These are phyloP conservation scores for Tympanuchus pallidicinctus DNA, from an alignment of 2,113 vertebrate species.

Conservation along the genomic window DNA sequence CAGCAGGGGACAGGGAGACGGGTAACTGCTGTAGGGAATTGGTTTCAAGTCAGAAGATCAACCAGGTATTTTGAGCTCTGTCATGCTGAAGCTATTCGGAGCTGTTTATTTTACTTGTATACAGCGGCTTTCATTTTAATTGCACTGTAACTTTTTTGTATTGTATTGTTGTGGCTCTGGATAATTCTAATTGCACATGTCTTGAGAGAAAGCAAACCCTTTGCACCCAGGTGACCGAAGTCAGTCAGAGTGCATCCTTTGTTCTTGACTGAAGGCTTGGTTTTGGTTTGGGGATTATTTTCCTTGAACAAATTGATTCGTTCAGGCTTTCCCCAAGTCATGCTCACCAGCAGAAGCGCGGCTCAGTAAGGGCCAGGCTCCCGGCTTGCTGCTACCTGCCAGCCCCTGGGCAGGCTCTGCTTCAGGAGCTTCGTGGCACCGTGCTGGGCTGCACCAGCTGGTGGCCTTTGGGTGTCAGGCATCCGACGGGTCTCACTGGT, in stretches of 20 bases:
- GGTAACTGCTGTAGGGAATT: slow-evolving; percentile 60
- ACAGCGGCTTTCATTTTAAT: slow-evolving; percentile 62
- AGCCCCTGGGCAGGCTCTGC: not conserved
- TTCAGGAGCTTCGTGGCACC: not conserved
- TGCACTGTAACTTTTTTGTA: slow-evolving; percentile 37
- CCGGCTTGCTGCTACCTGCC: not conserved
- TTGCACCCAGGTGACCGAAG: slow-evolving; percentile 23
- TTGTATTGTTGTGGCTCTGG: slow-evolving; percentile 34
- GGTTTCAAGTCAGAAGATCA: slow-evolving; percentile 67
- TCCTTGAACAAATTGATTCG: slow-evolving; percentile 30
- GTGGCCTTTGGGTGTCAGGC: not conserved
- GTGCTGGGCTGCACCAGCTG: not conserved
- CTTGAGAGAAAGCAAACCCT: not conserved
- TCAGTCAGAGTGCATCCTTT: slow-evolving; percentile 32
- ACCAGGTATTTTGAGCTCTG: slow-evolving; percentile 56
- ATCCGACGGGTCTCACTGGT: not conserved
- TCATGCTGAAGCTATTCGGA: slow-evolving; percentile 35
- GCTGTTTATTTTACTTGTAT: slow-evolving; percentile 57
- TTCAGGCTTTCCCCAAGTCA: not conserved
- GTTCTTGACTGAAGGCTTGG: not conserved
- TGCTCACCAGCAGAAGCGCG: not conserved
- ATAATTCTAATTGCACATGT: not conserved
- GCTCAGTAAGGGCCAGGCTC: not conserved
- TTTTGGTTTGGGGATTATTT: not conserved
- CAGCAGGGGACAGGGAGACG: slow-evolving; percentile 58